Conservation (phyloP, 2,113 vertebrate species). For the Osmerus eperlanus region DNA sequence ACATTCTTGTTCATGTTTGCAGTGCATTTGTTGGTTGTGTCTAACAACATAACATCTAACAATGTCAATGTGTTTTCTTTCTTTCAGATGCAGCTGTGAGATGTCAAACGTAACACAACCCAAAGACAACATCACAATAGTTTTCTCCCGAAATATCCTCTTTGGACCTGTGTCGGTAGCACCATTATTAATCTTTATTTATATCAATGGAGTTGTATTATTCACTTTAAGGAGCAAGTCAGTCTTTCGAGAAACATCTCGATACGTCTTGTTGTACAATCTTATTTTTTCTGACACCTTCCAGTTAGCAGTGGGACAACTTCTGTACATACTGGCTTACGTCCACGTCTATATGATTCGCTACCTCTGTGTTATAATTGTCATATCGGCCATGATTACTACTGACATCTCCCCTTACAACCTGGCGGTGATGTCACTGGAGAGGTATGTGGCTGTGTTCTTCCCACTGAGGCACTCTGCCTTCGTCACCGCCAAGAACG, state of each 20-base stretch:
- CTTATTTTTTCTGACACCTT: slow-evolving; percentile 53
- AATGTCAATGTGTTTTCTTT: background rate
- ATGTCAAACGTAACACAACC: background rate
- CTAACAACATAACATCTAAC: no score
- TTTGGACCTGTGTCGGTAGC: background rate
- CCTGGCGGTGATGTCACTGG: slow-evolving; percentile 64
- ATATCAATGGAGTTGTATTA: background rate
- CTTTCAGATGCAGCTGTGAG: background rate
- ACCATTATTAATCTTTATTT: background rate
- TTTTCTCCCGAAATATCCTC: no score
- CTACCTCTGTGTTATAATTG: slow-evolving; percentile 30
- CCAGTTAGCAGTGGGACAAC: slow-evolving; percentile 23
- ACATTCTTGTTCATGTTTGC: no score
- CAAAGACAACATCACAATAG: background rate
- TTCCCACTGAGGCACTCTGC: slow-evolving; percentile 55
- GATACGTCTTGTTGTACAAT: slow-evolving; percentile 51
- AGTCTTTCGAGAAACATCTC: slow-evolving; percentile 27
- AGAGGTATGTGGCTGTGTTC: slow-evolving; percentile 63
- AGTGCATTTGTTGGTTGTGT: no score
- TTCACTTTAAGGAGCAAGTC: slow-evolving; percentile 24
- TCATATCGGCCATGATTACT: background rate
- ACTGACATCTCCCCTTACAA: slow-evolving; percentile 46
- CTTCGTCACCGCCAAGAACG: slow-evolving; percentile 54
- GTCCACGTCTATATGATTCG: background rate
- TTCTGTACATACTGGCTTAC: slow-evolving; percentile 24